A percentile compares a stretch with the other conserved stretches of the same genome.
Conservation (phyloP, 2,888 invertebrate species). For the Phragmatobia fuliginosa region DNA sequence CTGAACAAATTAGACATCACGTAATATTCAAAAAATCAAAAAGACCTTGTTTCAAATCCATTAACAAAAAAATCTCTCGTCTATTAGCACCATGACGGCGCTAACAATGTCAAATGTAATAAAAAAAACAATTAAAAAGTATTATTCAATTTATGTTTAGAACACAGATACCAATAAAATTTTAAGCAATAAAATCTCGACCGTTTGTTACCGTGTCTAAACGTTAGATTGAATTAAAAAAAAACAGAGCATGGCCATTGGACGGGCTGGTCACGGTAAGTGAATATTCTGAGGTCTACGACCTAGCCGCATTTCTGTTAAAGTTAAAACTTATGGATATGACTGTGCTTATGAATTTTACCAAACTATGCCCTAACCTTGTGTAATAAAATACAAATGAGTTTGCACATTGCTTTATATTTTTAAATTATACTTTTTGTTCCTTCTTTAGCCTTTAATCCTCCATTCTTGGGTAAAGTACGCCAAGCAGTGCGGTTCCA, state of each 20-base stretch:
- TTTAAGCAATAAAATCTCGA: constrained; percentile 39
- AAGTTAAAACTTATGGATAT: constrained; percentile 3
- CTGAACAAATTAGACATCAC: neutral
- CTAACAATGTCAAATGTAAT: constrained; percentile 8
- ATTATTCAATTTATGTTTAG: constrained; percentile 19
- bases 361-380: neutral
- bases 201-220: constrained; percentile 47
- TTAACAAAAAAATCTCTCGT: constrained; percentile 8
- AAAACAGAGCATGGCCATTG: constrained; percentile 48
- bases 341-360: neutral
- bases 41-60: constrained; percentile 11
- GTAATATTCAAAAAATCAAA: neutral
- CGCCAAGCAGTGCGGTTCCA: too few species aligned
- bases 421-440: too few species aligned
- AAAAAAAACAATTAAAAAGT: constrained; percentile 22
- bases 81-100: constrained; percentile 11
- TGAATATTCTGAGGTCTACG: constrained; percentile 20
- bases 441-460: too few species aligned
- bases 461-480: too few species aligned
- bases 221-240: constrained; percentile 47
- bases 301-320: constrained; percentile 16
- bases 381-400: neutral
- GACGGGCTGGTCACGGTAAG: constrained; percentile 23
- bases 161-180: constrained; percentile 18
- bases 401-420: neutral